Evolutionary conservation across 2,888 invertebrate species (phyloP), one percentile per base, ranked within the genome.

Genomic region (Macrosoma leucophasiata): DNA sequence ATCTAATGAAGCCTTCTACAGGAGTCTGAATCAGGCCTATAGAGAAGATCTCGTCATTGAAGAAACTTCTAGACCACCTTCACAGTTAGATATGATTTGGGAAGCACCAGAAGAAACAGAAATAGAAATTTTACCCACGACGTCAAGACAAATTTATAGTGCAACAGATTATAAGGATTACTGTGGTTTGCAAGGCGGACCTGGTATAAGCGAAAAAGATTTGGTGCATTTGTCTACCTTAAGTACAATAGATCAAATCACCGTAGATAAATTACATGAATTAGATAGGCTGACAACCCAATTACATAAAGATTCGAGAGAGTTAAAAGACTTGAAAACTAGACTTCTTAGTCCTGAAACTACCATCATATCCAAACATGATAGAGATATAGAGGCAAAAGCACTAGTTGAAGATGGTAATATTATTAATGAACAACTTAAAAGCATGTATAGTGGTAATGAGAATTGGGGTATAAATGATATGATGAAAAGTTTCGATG

Each of bases 1-100:
- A 73, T 93, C 94, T 3, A 92, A 93, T 58, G 95, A 95, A 72
- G 93, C 93, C 13, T 95, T 95, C 68, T 95, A 95, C 69, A 89
- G 92, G 52, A 94, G 93, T 60, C 81, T 95, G 26, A 95, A 95
- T 74, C 93, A 93, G 72, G 94, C 94, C 21, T 95, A 95, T 67
- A 86, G 95, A 31, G 94, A 95, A 48, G 93, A 93, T 59, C 77
- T 91, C 37, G 90, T 90, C 14, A 87, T 86, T 46, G 87, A 85
- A 55, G 86, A 87, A 76, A 81, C 86, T 10, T 88, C 89, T 10
- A 86, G 89, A 43, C 89, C 90, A 34, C 79, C 88, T 41, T 91
- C 91, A 29, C 92, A 94, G 51, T 76, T 94, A 47, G 93, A 91
- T 42, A 93, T 94, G 91, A 94, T 94, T 51, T 93, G 94, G 90